Conservation (phyloP, 2,888 invertebrate genomes). For the Drosophila austrosaltans region DNA sequence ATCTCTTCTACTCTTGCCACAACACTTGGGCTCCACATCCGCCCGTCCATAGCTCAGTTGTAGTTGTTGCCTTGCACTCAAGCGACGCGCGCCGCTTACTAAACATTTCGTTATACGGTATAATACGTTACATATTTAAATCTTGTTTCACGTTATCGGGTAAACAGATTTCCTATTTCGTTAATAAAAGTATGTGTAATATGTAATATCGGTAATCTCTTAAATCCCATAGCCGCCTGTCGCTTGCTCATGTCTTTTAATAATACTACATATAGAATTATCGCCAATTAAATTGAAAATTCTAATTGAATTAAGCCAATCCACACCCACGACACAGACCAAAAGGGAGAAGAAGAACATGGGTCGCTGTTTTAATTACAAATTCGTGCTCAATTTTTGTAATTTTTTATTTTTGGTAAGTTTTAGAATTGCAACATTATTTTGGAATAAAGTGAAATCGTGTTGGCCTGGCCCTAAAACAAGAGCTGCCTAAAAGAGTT, state of each 20-base stretch:
- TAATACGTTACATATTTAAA: slow-evolving; percentile 36
- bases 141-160: slow-evolving; percentile 1
- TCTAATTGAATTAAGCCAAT: slow-evolving; percentile 29
- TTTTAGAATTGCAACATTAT: slow-evolving; percentile 21
- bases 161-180: not conserved
- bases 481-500: slow-evolving; percentile 7
- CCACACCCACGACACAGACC: slow-evolving; percentile 14
- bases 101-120: not conserved
- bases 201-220: not conserved
- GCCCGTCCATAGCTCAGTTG: slow-evolving; percentile 46
- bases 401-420: slow-evolving; percentile 86
- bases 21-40: slow-evolving; percentile 16
- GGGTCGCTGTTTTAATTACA: slow-evolving; percentile 85
- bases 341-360: slow-evolving; percentile 44
- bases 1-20: slow-evolving; percentile 19
- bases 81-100: slow-evolving; percentile 46
- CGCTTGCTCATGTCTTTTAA: slow-evolving; percentile 10
- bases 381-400: slow-evolving; percentile 87
- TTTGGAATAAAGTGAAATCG: slow-evolving; percentile 50
- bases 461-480: slow-evolving; percentile 16
- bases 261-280: not conserved
- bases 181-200: slow-evolving; percentile 14
- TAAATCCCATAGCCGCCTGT: not conserved
- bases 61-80: slow-evolving; percentile 43
- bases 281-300: slow-evolving; percentile 14